Conservation (phyloP, 2,113 vertebrate genomes). For the Coptodon bakossiorum region DNA sequence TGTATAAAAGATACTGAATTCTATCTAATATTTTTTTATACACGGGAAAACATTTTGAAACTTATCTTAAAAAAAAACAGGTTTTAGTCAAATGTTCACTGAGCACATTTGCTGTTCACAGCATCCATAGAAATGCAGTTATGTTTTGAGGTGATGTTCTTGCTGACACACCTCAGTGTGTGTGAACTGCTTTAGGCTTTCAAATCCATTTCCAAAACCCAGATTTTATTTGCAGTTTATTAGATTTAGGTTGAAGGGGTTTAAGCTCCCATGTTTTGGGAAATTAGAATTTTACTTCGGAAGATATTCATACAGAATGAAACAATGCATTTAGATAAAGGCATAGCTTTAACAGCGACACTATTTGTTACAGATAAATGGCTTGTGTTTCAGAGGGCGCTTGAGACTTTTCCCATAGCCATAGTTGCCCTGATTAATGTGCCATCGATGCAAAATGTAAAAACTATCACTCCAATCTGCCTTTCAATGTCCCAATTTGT, state of each 20-base stretch:
- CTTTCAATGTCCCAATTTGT: conserved; percentile 64
- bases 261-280: neutral
- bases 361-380: conserved; percentile 12
- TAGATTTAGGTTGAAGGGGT: neutral
- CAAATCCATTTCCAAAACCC: neutral
- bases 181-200: neutral
- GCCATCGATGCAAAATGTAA: conserved; percentile 53
- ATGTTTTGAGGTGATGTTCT: neutral
- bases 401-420: conserved; percentile 31
- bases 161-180: neutral
- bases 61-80: neutral
- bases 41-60: neutral
- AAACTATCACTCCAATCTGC: conserved; percentile 59
- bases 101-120: neutral
- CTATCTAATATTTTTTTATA: neutral
- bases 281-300: neutral
- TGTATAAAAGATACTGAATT: neutral
- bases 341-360: neutral
- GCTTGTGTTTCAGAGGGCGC: neutral
- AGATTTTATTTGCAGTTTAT: neutral
- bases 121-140: neutral
- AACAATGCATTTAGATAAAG: neutral
- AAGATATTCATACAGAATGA: neutral
- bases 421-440: conserved; percentile 48
- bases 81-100: neutral